Evolutionary conservation across 2,888 invertebrate species (phyloP), one percentile per base, ranked within the genome.

Genomic region (Sussaba pulchella): DNA sequence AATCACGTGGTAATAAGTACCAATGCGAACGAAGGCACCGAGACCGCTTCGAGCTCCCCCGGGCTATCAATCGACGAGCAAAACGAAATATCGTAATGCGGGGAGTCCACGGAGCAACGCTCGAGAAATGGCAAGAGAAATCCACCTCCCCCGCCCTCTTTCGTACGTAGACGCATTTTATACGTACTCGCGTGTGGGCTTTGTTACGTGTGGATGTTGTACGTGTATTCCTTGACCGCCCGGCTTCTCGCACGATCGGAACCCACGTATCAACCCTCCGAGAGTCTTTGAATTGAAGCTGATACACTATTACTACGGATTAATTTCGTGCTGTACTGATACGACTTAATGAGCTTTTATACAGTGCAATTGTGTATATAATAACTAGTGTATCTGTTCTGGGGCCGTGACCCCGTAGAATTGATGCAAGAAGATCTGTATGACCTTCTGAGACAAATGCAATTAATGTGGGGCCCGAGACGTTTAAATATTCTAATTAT

Each of bases 1-100:
- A 66, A 59, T 74, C 74, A 66, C 66, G 66, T 57, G 47, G 57
- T 24, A 57, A 57, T 26, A 31, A 57, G 57, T 57, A 57, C 21
- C 66, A 31, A 19, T 36, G 26, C 36, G 45, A 17, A 21, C 52
- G 72, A 61, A 52, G 63, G 63, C 43, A 31, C 72, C 43, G 43
- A 5, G 50, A 39, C 14, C 24, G 54, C 64, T n/a, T 19, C 12
- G 57, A 26, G 21, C 43, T 59, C 70, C 43, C 17, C 12, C n/a
- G n/a, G 61, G 41, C 21, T 39, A 41, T 41, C 59, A n/a, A 6
- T 26, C 41, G 1, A 54, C 17, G 54, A 63, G 41, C 59, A 47
- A 57, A 57, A 57, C 31, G 57, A 57, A 31, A 9, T 14, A 9
- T 31, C 39, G 45, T 59, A 31, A 36, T 61, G 39, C 14, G 14